phyloP scores from a whole-genome alignment of 2,797 vertebrate genomes.

The Cryptoblepharus egeriae region DNA sequence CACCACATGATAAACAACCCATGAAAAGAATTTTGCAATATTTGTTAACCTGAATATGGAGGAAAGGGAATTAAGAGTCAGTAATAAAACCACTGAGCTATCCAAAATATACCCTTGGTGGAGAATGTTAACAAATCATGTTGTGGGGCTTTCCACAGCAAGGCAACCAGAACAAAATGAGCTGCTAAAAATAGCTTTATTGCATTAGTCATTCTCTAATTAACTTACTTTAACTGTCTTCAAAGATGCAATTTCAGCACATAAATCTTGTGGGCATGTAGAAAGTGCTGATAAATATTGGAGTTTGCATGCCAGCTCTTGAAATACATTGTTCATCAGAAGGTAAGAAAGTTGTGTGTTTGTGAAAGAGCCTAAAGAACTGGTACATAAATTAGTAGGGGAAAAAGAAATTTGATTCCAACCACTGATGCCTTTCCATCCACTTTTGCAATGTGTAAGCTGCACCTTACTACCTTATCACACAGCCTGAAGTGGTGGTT shows the following conservation, averaged over 20 bases:
- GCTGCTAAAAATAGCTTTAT: conserved; percentile 69
- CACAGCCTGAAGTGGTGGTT: neutral
- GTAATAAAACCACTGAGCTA: conserved; percentile 42
- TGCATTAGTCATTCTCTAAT: conserved; percentile 70
- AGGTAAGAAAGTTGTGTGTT: conserved; percentile 15
- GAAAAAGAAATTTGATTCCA: conserved; percentile 47
- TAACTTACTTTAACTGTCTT: conserved; percentile 72
- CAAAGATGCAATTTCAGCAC: conserved; percentile 65
- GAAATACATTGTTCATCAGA: conserved; percentile 59
- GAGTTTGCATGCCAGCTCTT: conserved; percentile 60
- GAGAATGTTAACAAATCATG: conserved; percentile 60
- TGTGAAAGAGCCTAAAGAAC: neutral
- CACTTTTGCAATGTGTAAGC: conserved; percentile 50
- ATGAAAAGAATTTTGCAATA: neutral
- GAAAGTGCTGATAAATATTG: conserved; percentile 55
- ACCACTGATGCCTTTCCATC: conserved; percentile 16
- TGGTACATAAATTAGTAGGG: conserved; percentile 45
- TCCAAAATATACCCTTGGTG: conserved; percentile 41
- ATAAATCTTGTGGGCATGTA: conserved; percentile 62
- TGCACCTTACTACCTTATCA: neutral
- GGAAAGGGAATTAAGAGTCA: conserved; percentile 30
- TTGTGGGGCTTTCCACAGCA: conserved; percentile 66
- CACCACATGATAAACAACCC: neutral
- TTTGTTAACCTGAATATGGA: neutral
- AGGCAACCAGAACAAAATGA: conserved; percentile 67